Evolutionary conservation across 2,888 invertebrate species (phyloP).

Genomic region (Pristionchus japonicus): DNA sequence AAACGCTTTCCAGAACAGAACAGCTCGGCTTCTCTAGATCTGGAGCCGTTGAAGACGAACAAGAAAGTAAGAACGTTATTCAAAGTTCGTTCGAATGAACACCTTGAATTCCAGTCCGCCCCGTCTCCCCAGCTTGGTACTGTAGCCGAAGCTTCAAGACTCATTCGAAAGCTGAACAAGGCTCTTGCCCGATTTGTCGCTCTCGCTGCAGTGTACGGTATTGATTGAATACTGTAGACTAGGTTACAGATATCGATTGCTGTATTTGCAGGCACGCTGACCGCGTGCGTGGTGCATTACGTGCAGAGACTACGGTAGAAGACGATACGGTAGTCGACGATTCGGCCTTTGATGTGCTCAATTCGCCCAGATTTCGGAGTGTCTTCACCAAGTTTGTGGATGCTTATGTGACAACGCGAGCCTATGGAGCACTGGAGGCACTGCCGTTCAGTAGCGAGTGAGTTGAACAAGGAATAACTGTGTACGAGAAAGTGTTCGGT

Average conservation of each 20-base stretch:
- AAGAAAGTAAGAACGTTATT: no score
- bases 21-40: neutral
- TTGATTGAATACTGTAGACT: neutral
- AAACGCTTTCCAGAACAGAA: neutral
- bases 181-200: neutral
- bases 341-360: conserved; percentile 1
- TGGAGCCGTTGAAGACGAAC: neutral
- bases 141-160: neutral
- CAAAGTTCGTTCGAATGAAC: neutral
- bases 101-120: neutral
- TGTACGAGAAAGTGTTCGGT: neutral
- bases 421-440: conserved; percentile 41
- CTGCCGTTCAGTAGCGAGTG: conserved; percentile 14
- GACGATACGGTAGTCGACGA: neutral
- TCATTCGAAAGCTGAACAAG: conserved; percentile 27
- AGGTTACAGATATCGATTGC: neutral
- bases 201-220: conserved; percentile 15
- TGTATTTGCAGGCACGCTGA: conserved; percentile 18
- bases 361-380: neutral
- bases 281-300: neutral
- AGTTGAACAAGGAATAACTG: neutral
- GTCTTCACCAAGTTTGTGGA: conserved; percentile 20
- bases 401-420: conserved; percentile 36
- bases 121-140: neutral
- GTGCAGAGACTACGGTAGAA: neutral